These are phyloP conservation scores for Xyrichtys novacula DNA, from an alignment of 2,797 vertebrate species.

Conservation along the genomic window DNA sequence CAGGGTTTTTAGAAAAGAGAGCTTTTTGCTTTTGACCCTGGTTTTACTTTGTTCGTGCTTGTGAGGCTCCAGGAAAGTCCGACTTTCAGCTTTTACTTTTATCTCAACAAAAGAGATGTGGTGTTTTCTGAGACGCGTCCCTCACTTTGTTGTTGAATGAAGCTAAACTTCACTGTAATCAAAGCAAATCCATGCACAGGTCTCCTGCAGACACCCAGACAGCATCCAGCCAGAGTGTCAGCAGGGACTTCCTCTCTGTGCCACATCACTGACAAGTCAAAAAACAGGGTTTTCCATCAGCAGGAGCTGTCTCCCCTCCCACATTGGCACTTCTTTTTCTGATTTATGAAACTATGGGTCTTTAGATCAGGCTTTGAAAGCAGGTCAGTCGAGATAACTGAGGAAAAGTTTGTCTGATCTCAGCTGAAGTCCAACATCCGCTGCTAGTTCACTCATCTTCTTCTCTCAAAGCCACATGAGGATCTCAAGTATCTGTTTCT, in stretches of 20 bases:
- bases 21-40: slow-evolving; percentile 49
- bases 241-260: slow-evolving; percentile 51
- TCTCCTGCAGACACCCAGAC: slow-evolving; percentile 19
- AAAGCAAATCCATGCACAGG: slow-evolving; percentile 9
- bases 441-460: slow-evolving; percentile 1
- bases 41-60: slow-evolving; percentile 53
- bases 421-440: neutral
- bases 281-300: slow-evolving; percentile 57
- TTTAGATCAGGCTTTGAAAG: slow-evolving; percentile 15
- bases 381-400: neutral
- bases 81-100: slow-evolving; percentile 6
- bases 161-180: slow-evolving; percentile 43
- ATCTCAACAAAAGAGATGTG: slow-evolving; percentile 21
- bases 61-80: slow-evolving; percentile 39
- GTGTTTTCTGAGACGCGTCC: slow-evolving; percentile 64
- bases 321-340: slow-evolving; percentile 33
- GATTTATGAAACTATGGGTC: slow-evolving; percentile 4
- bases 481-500: neutral
- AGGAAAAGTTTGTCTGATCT: neutral
- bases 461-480: slow-evolving; percentile 29
- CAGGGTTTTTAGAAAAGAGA: slow-evolving; percentile 9
- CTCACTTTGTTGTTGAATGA: slow-evolving; percentile 63
- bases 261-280: slow-evolving; percentile 36
- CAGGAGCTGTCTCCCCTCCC: slow-evolving; percentile 20
- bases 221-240: slow-evolving; percentile 35